Evolutionary conservation across 2,113 vertebrate genomes (phyloP), one percentile per base, ranked within the genome.

Genomic region (Callocephalon fimbriatum): DNA sequence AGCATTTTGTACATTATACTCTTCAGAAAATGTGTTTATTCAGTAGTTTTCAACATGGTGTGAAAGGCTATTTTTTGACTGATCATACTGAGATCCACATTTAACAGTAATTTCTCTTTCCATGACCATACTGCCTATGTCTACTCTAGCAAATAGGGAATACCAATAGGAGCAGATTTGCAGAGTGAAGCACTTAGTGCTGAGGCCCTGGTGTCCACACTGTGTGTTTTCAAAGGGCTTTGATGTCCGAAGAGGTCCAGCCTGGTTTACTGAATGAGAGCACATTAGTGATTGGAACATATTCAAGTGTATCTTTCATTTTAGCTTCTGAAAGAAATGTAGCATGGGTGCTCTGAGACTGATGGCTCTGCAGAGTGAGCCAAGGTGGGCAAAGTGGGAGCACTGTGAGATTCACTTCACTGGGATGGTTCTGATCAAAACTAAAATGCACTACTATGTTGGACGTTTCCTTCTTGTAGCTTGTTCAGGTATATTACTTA

Each of bases 301-400:
- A 11, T 38, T 88, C 27, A 89, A 91, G n/a, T 65, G 37, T 42
- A 23, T 58, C 80, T 95, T 97, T 51, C 56, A 14, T 45, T 89
- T 94, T 58, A 35, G 32, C 67, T 94, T 81, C 59, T 72, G 67
- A 74, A 88, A 66, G 25, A 77, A 80, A 45, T 53, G 6, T 10
- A 3, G n/a, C 3, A 9, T 42, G 15, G 66, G 53, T 54, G n/a
- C 47, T 78, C 26, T 40, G 58, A 76, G 66, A 44, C 32, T 22
- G 26, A 51, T 0, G 8, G 54, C 71, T 67, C 44, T 66, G 72
- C 45, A 16, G 73, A 73, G 40, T 32, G 40, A 68, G 31, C 40
- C 31, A 37, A 3, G 32, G 40, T 17, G 26, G 23, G 38, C 15
- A 67, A 79, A 45, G 38, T 37, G 32, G 44, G 59, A 78, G n/a